Base-by-base conservation (phyloP, 2,797 vertebrate genomes). In the Phrynocephalus forsythii region DNA sequence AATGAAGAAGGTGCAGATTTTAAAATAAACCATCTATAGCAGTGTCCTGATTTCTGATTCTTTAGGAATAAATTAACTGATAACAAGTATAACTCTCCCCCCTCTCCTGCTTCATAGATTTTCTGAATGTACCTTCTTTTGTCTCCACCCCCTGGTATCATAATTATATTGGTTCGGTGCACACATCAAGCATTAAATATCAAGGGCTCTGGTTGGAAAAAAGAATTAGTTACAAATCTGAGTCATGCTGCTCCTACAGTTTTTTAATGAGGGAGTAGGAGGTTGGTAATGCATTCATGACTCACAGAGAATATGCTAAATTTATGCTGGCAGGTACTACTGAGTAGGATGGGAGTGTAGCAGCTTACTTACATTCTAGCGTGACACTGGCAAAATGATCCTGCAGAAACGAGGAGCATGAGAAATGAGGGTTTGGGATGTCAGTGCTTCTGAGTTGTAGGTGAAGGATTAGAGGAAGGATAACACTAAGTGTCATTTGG, bases 11-110 rank as follows among this genome's bases (percentile, higher is more conserved):
- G 88, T 90, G 67, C 26, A 84, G 60, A 90, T 90, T 90, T 90
- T 91, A 87, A 95, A 94, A 92, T 85, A 94, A 89, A 92, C 86
- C 83, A 86, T 80, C 86, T 91, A 88, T 89, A 92, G 93, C 2
- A 5, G 66, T 93, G 91, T 84, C 80, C 91, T 85, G 90, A 82
- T 91, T 94, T 93, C 83, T 28, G 66, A 87, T 86, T 87, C 86
- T 90, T 94, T 92, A 88, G 80, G 88, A 95, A 92, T 90, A 94
- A 94, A 83, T 85, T 82, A 89, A 87, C 48, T 88, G 66, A 88
- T 76, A 83, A 87, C 78, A 91, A 89, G 90, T 69, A 79, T 83
- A 90, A 52, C 83, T 90, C 13, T 63, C 5, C 20, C 13, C 13
- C 13, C 60, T 15, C 71, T 79, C 63, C 85, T 69, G 69, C 63